Percentiles rank a stretch among this genome's conserved stretches.
Evolutionary conservation across 1,140 invertebrate genomes (phyloP).

Genomic region (Prorops nasuta): DNA sequence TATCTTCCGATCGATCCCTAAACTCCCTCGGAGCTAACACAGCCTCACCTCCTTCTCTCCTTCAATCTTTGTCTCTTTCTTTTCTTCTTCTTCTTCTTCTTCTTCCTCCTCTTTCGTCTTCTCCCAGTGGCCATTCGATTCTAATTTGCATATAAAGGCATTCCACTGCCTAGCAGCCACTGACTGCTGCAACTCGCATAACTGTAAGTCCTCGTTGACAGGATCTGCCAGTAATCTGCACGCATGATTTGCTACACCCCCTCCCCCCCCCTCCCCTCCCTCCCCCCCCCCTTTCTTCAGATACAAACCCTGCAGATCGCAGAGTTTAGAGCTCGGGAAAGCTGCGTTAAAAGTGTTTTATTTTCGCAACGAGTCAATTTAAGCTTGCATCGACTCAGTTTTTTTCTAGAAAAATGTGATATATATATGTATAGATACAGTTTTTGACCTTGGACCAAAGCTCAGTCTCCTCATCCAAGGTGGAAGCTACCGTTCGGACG

Average conservation of each 20-base stretch:
- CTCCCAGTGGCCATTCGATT: conserved; percentile 30
- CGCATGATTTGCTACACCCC: conserved; percentile 52
- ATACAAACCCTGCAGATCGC: too few species aligned
- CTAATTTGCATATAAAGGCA: conserved; percentile 58
- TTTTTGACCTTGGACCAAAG: too few species aligned
- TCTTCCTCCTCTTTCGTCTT: conserved; percentile 30
- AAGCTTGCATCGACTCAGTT: too few species aligned
- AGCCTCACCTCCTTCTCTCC: conserved; percentile 2
- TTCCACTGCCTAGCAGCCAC: conserved; percentile 45
- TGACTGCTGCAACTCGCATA: conserved; percentile 43
- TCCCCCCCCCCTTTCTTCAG: too few species aligned
- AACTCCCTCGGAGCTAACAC: conserved; percentile 16
- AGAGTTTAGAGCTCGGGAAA: too few species aligned
- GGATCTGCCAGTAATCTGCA: conserved; percentile 54
- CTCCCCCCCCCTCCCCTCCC: too few species aligned
- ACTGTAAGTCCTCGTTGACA: conserved; percentile 55
- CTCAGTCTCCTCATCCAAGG: too few species aligned
- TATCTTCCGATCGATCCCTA: conserved; percentile 47
- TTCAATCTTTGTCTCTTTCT: conserved; percentile 2
- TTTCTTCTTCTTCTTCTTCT: not conserved
- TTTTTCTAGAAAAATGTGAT: too few species aligned
- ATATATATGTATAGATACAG: too few species aligned
- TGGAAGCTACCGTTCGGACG: too few species aligned
- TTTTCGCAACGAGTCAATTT: too few species aligned
- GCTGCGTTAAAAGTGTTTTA: too few species aligned